These are phyloP conservation scores for Cyprinodon brontotheroides DNA, from an alignment of 2,113 vertebrate genomes.

Conservation along the genomic window DNA sequence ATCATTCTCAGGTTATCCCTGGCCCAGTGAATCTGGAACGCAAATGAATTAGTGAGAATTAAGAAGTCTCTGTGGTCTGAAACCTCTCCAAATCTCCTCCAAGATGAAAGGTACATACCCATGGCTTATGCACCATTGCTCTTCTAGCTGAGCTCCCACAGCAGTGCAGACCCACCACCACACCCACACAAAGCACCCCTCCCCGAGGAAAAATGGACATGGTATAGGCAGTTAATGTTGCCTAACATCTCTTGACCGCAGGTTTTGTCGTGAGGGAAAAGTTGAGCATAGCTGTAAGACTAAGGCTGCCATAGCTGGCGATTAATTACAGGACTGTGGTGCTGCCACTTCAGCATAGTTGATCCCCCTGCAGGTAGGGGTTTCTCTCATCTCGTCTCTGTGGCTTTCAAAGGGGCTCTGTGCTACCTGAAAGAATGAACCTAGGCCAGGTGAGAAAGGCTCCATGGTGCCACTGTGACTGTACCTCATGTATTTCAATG, in stretches of 20 bases:
- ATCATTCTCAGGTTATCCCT: conserved; percentile 98
- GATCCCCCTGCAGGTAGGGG: conserved; percentile 76
- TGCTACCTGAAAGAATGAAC: conserved; percentile 67
- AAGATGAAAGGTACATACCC: conserved; percentile 95
- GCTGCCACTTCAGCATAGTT: conserved; percentile 81
- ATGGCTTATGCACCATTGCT: conserved; percentile 87
- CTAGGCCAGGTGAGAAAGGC: conserved; percentile 62
- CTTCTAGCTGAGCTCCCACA: conserved; percentile 80
- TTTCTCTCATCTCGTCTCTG: conserved; percentile 81
- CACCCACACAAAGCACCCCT: conserved; percentile 28
- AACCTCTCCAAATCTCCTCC: conserved; percentile 96
- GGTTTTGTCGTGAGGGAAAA: conserved; percentile 92
- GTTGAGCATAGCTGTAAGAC: conserved; percentile 85
- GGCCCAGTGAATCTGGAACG: conserved; percentile 97
- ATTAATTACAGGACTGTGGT: conserved; percentile 90
- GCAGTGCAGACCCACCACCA: conserved; percentile 70
- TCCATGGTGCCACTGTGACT: conserved; percentile 51
- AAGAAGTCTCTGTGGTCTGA: conserved; percentile 95
- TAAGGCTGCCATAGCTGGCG: conserved; percentile 84
- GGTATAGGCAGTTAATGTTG: conserved; percentile 89
- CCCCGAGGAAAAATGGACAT: conserved; percentile 74
- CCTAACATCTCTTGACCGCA: conserved; percentile 90
- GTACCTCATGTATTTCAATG: conserved; percentile 64
- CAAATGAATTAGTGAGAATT: conserved; percentile 99
- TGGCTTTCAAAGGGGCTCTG: conserved; percentile 83